Percentiles rank a stretch among this genome's conserved stretches.
These are phyloP conservation scores for Rhincodon typus DNA, from an alignment of 2,797 vertebrate species.

Conservation along the genomic window DNA sequence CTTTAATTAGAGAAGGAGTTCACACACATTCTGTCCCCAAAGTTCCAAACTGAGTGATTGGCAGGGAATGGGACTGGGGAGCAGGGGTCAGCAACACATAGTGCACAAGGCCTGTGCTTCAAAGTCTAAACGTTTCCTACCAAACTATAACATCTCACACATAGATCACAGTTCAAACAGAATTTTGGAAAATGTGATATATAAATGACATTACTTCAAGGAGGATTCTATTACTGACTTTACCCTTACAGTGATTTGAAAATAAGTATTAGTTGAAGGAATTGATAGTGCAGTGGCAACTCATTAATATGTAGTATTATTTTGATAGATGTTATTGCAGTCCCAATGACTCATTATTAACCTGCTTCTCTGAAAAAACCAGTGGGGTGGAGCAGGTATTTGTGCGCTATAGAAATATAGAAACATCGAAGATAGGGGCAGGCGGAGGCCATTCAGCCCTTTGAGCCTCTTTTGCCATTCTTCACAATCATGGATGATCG, in stretches of 20 bases:
- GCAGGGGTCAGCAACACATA: neutral
- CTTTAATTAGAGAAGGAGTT: conserved; percentile 11
- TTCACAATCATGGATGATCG: too few relatives aligned
- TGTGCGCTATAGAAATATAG: too few relatives aligned
- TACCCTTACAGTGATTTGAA: neutral
- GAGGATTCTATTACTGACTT: neutral
- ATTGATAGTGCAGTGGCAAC: neutral
- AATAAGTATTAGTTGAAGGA: neutral
- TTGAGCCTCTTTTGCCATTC: too few relatives aligned
- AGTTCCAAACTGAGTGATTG: neutral
- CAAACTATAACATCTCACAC: neutral
- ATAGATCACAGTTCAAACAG: neutral
- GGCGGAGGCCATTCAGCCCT: too few relatives aligned
- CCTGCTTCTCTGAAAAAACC: neutral
- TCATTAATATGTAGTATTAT: neutral
- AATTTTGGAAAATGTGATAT: neutral
- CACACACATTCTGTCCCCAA: neutral
- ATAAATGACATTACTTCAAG: neutral
- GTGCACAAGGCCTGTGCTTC: neutral
- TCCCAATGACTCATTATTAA: neutral
- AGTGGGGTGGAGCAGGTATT: neutral
- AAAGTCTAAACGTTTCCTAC: neutral
- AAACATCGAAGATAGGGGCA: too few relatives aligned
- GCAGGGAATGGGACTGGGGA: neutral
- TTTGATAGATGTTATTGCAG: neutral